These are phyloP conservation scores for Vidua macroura DNA, from an alignment of 2,113 vertebrate species.

Conservation along the genomic window DNA sequence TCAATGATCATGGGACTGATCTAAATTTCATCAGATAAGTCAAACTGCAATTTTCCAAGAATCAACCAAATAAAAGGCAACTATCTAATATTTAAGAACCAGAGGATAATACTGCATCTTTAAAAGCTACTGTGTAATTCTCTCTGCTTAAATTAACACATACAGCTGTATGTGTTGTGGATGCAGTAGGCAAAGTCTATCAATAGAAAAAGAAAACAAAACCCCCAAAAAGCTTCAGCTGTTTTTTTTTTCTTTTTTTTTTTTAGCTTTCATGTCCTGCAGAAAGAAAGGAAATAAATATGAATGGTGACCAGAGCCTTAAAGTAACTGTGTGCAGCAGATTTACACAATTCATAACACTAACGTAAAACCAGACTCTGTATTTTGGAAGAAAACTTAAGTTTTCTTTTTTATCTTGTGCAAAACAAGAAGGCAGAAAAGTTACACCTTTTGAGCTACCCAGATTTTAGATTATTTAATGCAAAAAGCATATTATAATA, in stretches of 20 bases:
- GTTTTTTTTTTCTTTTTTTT: conserved; percentile 29
- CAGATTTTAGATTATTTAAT: conserved; percentile 67
- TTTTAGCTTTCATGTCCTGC: conserved; percentile 73
- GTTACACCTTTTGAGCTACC: conserved; percentile 73
- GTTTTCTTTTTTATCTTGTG: conserved; percentile 67
- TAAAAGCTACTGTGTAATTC: conserved; percentile 64
- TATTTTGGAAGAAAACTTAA: conserved; percentile 60
- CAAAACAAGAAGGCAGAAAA: conserved; percentile 79
- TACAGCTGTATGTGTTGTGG: conserved; percentile 63
- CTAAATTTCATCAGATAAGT: background rate
- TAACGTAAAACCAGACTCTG: conserved; percentile 54
- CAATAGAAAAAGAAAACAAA: conserved; percentile 53
- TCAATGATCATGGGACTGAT: background rate
- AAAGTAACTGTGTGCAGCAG: conserved; percentile 63
- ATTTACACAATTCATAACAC: conserved; percentile 58
- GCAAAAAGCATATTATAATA: conserved; percentile 36
- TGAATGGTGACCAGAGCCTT: conserved; percentile 67
- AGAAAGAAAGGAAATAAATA: conserved; percentile 76
- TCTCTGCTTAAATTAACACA: conserved; percentile 61
- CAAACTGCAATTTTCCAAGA: background rate
- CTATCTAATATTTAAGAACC: background rate
- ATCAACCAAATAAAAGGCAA: background rate
- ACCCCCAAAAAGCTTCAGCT: conserved; percentile 24
- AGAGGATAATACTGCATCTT: conserved; percentile 70
- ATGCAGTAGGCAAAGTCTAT: conserved; percentile 68